A percentile compares a stretch with the other conserved stretches of the same genome.
These are phyloP conservation scores for Odontocerum albicorne DNA, from an alignment of 2,888 invertebrate species.

Conservation along the genomic window DNA sequence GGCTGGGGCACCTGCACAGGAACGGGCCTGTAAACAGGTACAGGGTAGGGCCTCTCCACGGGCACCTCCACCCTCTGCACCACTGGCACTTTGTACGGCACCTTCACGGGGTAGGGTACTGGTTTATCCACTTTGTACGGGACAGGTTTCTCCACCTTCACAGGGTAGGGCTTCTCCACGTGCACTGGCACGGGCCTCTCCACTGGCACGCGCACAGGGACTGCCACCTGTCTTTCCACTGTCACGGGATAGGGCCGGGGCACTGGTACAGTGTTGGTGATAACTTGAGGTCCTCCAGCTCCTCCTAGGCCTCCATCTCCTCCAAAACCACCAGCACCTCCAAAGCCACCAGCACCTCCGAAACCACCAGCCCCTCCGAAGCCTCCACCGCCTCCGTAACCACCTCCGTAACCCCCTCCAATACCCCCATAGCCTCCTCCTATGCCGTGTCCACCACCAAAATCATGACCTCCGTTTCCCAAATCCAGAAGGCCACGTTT, in stretches of 20 bases:
- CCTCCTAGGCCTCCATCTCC: slow-evolving; percentile 12
- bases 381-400: slow-evolving; percentile 43
- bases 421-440: slow-evolving; percentile 11
- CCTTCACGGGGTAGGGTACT: too few relatives aligned
- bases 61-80: too few relatives aligned
- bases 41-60: too few relatives aligned
- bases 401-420: slow-evolving; percentile 12
- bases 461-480: too few relatives aligned
- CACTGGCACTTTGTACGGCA: too few relatives aligned
- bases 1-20: too few relatives aligned
- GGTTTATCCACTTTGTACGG: slow-evolving; percentile 26
- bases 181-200: slow-evolving; percentile 30
- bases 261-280: slow-evolving; percentile 44
- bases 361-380: slow-evolving; percentile 27
- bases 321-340: neutral
- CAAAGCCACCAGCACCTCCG: neutral
- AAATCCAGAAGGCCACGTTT: too few relatives aligned
- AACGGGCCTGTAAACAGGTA: too few relatives aligned
- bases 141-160: too few relatives aligned
- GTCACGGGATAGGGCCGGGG: slow-evolving; percentile 55
- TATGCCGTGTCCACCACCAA: too few relatives aligned
- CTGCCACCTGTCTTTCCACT: slow-evolving; percentile 50
- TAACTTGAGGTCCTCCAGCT: slow-evolving; percentile 16
- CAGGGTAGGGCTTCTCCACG: too few relatives aligned
- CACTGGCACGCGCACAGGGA: slow-evolving; percentile 48